Conservation (phyloP, 2,888 invertebrate species). For the Conus canariensis region DNA sequence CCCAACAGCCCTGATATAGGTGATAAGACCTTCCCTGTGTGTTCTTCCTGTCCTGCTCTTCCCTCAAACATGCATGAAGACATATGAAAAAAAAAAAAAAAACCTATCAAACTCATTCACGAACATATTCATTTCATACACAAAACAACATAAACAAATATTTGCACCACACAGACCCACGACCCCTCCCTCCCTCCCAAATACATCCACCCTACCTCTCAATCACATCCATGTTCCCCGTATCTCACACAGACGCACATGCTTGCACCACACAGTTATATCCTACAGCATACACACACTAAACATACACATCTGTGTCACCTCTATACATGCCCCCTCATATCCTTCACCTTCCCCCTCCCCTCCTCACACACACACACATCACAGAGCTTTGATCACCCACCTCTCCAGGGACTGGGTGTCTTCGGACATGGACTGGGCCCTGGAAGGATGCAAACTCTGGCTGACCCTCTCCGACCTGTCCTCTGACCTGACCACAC, state of each 20-base stretch:
- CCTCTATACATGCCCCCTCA: background rate
- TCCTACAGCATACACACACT: background rate
- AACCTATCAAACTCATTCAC: background rate
- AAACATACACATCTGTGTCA: background rate
- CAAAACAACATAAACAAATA: background rate
- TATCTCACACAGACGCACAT: background rate
- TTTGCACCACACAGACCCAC: background rate
- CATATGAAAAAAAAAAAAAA: too few relatives aligned
- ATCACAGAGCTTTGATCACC: background rate
- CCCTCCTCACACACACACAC: background rate
- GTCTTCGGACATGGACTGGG: constrained; percentile 26
- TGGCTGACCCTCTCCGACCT: background rate
- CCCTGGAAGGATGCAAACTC: constrained; percentile 5
- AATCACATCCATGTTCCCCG: background rate
- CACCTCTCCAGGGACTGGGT: constrained; percentile 39
- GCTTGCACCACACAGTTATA: background rate
- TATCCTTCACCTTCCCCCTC: background rate
- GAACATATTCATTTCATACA: background rate
- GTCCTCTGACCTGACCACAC: constrained; percentile 32
- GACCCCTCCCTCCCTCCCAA: background rate
- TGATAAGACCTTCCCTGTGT: too few relatives aligned
- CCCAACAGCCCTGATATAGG: too few relatives aligned
- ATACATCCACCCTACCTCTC: background rate
- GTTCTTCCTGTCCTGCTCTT: too few relatives aligned
- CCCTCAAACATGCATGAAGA: too few relatives aligned